These are phyloP conservation scores for Chlamydotis undulata DNA, from an alignment of 2,113 vertebrate genomes.

Conservation along the genomic window DNA sequence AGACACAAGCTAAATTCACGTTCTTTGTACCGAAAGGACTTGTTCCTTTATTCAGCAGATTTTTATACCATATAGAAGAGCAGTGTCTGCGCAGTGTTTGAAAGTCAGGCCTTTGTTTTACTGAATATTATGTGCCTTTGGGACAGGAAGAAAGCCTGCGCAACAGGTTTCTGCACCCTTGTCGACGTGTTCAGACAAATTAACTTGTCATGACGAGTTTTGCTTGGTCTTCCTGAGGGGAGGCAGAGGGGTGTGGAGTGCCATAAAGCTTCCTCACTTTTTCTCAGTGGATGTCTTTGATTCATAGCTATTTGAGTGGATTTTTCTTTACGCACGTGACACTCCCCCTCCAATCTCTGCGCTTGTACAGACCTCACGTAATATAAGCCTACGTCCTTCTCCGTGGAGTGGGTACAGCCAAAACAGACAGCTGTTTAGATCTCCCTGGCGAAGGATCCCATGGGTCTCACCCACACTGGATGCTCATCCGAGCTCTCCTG, in stretches of 20 bases:
- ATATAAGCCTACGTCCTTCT: not conserved
- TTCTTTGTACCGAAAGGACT: not conserved
- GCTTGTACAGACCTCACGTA: not conserved
- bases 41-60: not conserved
- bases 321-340: not conserved
- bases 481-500: not conserved
- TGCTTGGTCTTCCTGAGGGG: not conserved
- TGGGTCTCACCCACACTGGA: not conserved
- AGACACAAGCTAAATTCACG: not conserved
- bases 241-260: not conserved
- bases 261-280: not conserved
- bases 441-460: not conserved
- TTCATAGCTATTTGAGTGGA: not conserved
- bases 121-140: not conserved
- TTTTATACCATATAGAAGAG: not conserved
- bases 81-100: not conserved
- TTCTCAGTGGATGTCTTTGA: not conserved
- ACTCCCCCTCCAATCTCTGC: not conserved
- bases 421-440: constrained; percentile 37
- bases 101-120: constrained; percentile 4
- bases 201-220: constrained; percentile 17
- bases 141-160: constrained; percentile 49
- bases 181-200: not conserved
- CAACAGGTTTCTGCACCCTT: constrained; percentile 61
- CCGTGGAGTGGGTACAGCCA: not conserved